A percentile compares a stretch with the other conserved stretches of the same genome.
phyloP scores from a whole-genome alignment of 2,113 vertebrate species.

The Plestiodon gilberti region DNA sequence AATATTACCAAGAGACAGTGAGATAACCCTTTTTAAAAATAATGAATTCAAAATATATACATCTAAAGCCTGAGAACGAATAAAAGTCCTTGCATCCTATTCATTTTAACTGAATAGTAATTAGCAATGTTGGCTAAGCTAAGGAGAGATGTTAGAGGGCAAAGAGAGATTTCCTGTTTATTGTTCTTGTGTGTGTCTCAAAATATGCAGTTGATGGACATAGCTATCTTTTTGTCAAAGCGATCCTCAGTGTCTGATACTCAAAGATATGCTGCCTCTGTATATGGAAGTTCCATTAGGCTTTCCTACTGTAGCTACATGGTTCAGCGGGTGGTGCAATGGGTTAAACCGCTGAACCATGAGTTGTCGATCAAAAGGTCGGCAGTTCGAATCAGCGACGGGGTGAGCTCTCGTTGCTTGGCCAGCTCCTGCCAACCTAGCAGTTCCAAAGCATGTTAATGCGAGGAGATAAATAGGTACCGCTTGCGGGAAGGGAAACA shows the following conservation, averaged over 20 bases:
- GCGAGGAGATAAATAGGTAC: too few species aligned
- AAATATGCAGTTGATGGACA: not conserved
- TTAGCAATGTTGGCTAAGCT: constrained; percentile 64
- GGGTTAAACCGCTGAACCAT: too few species aligned
- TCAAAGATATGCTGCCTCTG: constrained; percentile 25
- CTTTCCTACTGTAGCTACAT: too few species aligned
- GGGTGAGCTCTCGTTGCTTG: too few species aligned
- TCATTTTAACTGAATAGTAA: constrained; percentile 60
- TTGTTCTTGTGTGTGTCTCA: constrained; percentile 29
- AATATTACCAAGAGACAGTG: constrained; percentile 26
- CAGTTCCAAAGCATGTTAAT: too few species aligned
- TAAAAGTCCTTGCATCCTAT: constrained; percentile 58
- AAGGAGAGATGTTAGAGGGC: not conserved
- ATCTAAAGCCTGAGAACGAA: constrained; percentile 54
- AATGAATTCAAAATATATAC: constrained; percentile 52
- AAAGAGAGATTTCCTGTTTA: constrained; percentile 33
- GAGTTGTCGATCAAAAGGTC: too few species aligned
- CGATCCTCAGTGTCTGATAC: not conserved
- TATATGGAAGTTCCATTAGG: not conserved
- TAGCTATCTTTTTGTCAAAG: too few species aligned
- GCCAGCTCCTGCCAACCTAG: too few species aligned
- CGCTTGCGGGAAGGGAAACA: too few species aligned
- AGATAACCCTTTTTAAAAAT: constrained; percentile 28
- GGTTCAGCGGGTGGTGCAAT: too few species aligned
- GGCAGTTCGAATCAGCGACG: too few species aligned